Evolutionary conservation across 92 coral and sea anemone genomes (phyloP), one percentile per base, ranked within the genome.

Genomic region (Umimayanthus chanpuru): DNA sequence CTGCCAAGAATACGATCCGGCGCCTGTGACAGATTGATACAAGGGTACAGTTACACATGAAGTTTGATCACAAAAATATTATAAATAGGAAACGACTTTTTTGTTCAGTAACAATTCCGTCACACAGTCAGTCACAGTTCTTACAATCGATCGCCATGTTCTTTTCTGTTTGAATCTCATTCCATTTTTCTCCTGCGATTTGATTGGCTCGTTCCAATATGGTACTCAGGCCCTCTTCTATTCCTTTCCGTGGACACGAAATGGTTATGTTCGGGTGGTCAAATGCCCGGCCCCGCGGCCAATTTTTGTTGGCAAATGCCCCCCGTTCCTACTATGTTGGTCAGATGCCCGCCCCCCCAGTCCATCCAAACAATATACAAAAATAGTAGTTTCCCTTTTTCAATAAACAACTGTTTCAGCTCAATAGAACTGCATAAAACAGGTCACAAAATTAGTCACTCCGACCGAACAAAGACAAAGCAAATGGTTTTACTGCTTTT

Each of bases 91-190:
- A n/a, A 44, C 78, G 39, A 49, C 53, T 68, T 70, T 43, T 20
- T 29, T 53, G n/a, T 61, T 80, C 39, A 38, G 26, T 58, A 29
- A 8, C 9, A 78, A 43, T 25, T 28, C 39, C 1, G 1, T 4
- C 20, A 77, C 44, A 43, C 47, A n/a, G n/a, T n/a, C n/a, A n/a
- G n/a, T n/a, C n/a, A n/a, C n/a, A 30, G 25, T 14, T 70, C 55
- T 83, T 75, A 20, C 47, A 75, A 75, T 75, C 50, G 79, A 75
- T 36, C 79, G 50, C 79, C 79, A 75, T 75, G 50, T 75, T 75
- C 25, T 75, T 39, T 26, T 71, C 53, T 83, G 85, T 83, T 83
- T 83, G 87, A 83, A 83, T 83, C 43, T 70, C 36, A 56, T 83
- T 43, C 44, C 50, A 73, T 2, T 28, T 44, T 0, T 44, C n/a